Conservation (phyloP, 2,888 invertebrate species). For the Melangyna quadrimaculata region DNA sequence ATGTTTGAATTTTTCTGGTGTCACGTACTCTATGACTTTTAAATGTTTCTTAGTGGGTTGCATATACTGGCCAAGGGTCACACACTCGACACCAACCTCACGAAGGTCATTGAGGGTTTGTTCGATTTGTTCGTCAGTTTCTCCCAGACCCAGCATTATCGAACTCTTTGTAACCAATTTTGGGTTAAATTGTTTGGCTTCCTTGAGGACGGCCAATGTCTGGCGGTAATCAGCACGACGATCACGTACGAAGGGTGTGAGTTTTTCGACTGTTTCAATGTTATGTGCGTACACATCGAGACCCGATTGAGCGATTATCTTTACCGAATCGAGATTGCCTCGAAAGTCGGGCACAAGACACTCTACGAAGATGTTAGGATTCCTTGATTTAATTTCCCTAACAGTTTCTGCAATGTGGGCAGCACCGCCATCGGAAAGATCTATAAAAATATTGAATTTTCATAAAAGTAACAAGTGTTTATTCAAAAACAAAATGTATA, state of each 20-base stretch:
- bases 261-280: slow-evolving; percentile 96
- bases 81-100: slow-evolving; percentile 92
- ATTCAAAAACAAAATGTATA: no score
- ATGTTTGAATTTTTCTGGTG: slow-evolving; percentile 93
- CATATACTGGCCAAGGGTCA: slow-evolving; percentile 99
- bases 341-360: slow-evolving; percentile 98
- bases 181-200: slow-evolving; percentile 90
- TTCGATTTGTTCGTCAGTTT: slow-evolving; percentile 92
- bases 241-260: slow-evolving; percentile 96
- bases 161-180: slow-evolving; percentile 97
- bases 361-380: slow-evolving; percentile 94
- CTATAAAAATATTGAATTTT: slow-evolving; percentile 80
- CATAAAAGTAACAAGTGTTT: no score
- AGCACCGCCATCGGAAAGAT: slow-evolving; percentile 96
- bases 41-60: slow-evolving; percentile 98
- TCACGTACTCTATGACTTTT: slow-evolving; percentile 97
- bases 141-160: slow-evolving; percentile 98
- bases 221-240: slow-evolving; percentile 95
- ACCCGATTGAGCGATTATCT: slow-evolving; percentile 89
- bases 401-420: slow-evolving; percentile 97
- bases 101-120: slow-evolving; percentile 94
- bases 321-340: slow-evolving; percentile 89
- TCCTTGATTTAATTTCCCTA: slow-evolving; percentile 90
- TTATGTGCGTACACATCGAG: slow-evolving; percentile 99
- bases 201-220: slow-evolving; percentile 90